Conservation (phyloP, 1,140 invertebrate species). For the Lordiphosa mommai region DNA sequence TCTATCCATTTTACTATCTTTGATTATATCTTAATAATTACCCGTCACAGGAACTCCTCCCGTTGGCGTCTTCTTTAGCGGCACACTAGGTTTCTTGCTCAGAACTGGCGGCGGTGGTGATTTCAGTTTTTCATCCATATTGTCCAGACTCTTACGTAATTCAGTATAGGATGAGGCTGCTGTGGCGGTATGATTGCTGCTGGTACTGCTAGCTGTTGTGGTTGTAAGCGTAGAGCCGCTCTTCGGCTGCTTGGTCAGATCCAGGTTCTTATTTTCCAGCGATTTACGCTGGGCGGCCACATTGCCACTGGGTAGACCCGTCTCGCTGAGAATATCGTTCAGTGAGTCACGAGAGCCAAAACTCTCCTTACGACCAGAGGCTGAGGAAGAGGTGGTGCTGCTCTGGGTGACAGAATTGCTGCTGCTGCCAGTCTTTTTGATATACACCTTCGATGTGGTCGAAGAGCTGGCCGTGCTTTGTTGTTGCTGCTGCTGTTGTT, state of each 20-base stretch:
- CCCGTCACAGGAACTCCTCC: conserved; percentile 79
- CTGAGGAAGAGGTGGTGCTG: conserved; percentile 42
- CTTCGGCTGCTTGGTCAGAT: conserved; percentile 59
- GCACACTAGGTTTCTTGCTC: conserved; percentile 83
- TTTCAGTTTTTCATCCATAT: conserved; percentile 74
- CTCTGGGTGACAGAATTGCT: conserved; percentile 24
- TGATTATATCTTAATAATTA: conserved; percentile 16
- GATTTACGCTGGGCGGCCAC: conserved; percentile 81
- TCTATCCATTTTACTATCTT: no score
- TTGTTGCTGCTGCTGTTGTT: conserved; percentile 39
- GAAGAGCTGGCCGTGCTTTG: conserved; percentile 26
- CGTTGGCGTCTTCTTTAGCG: conserved; percentile 84
- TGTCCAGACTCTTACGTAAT: conserved; percentile 73
- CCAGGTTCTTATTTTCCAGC: conserved; percentile 79
- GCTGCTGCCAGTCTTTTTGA: conserved; percentile 70
- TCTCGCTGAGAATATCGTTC: conserved; percentile 76
- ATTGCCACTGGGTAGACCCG: conserved; percentile 72
- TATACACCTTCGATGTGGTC: conserved; percentile 68
- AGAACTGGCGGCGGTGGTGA: conserved; percentile 73
- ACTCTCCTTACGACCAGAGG: conserved; percentile 74
- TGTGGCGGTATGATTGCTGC: conserved; percentile 22
- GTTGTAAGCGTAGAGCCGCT: conserved; percentile 16
- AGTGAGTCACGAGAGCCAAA: conserved; percentile 78
- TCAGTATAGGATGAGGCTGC: conserved; percentile 31
- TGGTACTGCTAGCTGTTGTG: conserved; percentile 30